Base-by-base conservation (phyloP, 2,113 vertebrate species). In the Mobula hypostoma region DNA sequence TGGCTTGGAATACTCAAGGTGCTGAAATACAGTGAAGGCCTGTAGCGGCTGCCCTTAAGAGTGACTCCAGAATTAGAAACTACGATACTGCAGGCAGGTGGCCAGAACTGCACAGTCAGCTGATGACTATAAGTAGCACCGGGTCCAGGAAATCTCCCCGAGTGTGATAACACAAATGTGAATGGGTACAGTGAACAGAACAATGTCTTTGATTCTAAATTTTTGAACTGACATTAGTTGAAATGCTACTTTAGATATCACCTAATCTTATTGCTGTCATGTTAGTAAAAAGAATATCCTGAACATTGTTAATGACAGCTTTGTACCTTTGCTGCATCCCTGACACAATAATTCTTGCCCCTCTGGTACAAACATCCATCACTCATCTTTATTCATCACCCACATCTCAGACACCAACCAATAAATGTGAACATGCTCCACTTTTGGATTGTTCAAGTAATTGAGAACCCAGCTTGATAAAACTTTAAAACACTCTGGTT, bases 31-130 rank as follows among this genome's bases (percentile, higher is more conserved):
- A 85, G 5, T 48, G 80, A 19, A 48, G 80, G 80, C 15, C 8
- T 56, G 36, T 14, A 56, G 17, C 11, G 32, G n/a, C 85, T 63
- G 58, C 14, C 58, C 58, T 63, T 63, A n/a, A 63, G 58, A 88
- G 58, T 24, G 32, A 66, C 63, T 88, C 85, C 58, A 32, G 58
- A 88, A 88, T 88, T 88, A 88, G 61, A 88, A 63, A 12, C 58
- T 63, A 63, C 58, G 85, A 88, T 29, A 63, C 58, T n/a, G 14
- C 85, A 88, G 58, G 27, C 27, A 63, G 58, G 15, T 88, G 85
- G 58, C 61, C 58, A 63, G 85, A 88, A n/a, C 12, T 88, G 58
- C 85, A 88, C 7, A n/a, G 85, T 88, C 85, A 88, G 85, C 27
- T 29, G 63, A 17, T 66, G 61, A 61, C 48, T 88, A 32, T 63